These are phyloP conservation scores for Drosophila merina DNA, from an alignment of 2,888 invertebrate species.

Conservation along the genomic window DNA sequence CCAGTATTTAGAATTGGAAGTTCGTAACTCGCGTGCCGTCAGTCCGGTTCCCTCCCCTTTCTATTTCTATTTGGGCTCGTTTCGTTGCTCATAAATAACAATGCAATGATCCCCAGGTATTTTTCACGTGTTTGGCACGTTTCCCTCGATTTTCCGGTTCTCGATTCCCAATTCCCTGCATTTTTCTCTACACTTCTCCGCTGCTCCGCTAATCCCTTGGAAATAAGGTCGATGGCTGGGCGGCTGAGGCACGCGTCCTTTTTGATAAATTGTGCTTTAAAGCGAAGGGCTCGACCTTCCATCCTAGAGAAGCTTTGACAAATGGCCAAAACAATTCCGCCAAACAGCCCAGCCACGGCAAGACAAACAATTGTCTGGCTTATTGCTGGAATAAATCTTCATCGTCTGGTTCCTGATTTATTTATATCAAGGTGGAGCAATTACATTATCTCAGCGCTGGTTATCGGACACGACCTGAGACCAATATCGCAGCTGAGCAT, in stretches of 20 bases:
- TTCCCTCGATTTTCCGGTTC: conserved; percentile 78
- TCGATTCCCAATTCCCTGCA: conserved; percentile 41
- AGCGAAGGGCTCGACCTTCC: conserved; percentile 35
- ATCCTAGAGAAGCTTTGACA: conserved; percentile 54
- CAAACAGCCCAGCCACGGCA: conserved; percentile 54
- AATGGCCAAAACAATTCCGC: conserved; percentile 62
- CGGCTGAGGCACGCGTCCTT: conserved; percentile 61
- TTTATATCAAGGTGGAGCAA: conserved; percentile 60
- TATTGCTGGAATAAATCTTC: conserved; percentile 77
- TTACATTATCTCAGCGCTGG: conserved; percentile 62
- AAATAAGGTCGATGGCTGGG: conserved; percentile 49
- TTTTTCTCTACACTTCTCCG: conserved; percentile 12
- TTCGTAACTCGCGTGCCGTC: conserved; percentile 57
- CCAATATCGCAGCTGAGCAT: conserved; percentile 25
- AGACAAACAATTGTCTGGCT: conserved; percentile 50
- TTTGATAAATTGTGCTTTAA: conserved; percentile 79
- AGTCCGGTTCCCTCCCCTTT: conserved; percentile 45
- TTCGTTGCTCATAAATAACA: conserved; percentile 77
- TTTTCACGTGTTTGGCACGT: conserved; percentile 82
- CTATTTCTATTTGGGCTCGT: conserved; percentile 54
- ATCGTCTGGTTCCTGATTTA: conserved; percentile 64
- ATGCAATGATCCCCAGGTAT: conserved; percentile 76
- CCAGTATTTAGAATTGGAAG: conserved; percentile 25
- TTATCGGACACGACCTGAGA: conserved; percentile 19
- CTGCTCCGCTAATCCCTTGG: conserved; percentile 15